Evolutionary conservation across 2,113 vertebrate species (phyloP).

Genomic region (Bubo scandiacus): DNA sequence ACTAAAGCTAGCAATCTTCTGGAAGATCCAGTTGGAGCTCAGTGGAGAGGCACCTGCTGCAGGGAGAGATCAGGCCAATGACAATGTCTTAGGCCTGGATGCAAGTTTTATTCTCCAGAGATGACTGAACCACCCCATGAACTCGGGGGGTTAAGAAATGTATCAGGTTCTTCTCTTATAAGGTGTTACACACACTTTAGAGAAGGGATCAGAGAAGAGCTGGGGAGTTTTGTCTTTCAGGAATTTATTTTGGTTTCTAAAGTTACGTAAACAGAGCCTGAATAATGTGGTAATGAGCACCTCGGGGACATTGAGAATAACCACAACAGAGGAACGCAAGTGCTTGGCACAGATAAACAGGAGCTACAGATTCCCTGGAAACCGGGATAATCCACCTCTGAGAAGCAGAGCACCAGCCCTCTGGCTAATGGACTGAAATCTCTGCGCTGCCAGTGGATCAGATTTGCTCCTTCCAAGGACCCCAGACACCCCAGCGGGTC

Average conservation of each 20-base stretch:
- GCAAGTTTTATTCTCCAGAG: not conserved
- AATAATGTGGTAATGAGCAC: slow-evolving; percentile 50
- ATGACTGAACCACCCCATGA: not conserved
- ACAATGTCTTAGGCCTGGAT: not conserved
- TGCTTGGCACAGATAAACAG: slow-evolving; percentile 22
- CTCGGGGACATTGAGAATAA: slow-evolving; percentile 18
- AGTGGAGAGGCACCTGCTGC: not conserved
- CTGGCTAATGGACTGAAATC: not conserved
- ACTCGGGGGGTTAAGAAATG: not conserved
- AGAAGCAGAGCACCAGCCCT: not conserved
- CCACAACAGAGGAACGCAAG: not conserved
- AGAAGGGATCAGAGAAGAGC: not conserved
- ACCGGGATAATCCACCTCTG: slow-evolving; percentile 10
- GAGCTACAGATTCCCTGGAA: slow-evolving; percentile 39
- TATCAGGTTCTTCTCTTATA: not conserved
- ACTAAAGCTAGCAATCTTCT: not conserved
- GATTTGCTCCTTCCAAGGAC: not conserved
- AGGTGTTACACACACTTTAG: not conserved
- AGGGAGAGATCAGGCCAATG: not conserved
- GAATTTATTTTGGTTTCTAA: slow-evolving; percentile 30
- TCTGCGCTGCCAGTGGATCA: not conserved
- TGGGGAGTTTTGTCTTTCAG: not conserved
- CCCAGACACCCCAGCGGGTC: not conserved
- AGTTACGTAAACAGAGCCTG: slow-evolving; percentile 11
- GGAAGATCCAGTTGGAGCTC: not conserved